These are phyloP conservation scores for Limenitis camilla DNA, from an alignment of 2,888 invertebrate species.

Conservation along the genomic window DNA sequence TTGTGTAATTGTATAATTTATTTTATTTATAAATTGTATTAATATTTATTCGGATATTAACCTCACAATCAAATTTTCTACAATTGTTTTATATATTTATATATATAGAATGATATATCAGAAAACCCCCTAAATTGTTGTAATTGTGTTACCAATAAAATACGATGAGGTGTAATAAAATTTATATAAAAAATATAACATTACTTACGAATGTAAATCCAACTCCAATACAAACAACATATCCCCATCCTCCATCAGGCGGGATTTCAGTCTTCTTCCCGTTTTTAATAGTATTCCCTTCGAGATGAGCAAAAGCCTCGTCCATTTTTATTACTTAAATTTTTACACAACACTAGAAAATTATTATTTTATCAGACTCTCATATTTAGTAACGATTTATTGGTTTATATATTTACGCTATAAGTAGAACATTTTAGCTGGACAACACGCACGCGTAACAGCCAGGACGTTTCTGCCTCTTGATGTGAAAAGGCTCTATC, in stretches of 20 bases:
- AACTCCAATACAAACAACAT: slow-evolving; percentile 82
- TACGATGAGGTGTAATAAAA: too few species aligned
- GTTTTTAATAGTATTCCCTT: slow-evolving; percentile 31
- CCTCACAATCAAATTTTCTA: too few species aligned
- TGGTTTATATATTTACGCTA: not conserved
- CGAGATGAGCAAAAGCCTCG: slow-evolving; percentile 63
- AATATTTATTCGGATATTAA: too few species aligned
- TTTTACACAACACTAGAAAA: slow-evolving; percentile 7
- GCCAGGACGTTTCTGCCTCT: slow-evolving; percentile 30
- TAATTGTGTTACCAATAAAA: too few species aligned
- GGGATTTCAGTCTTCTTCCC: slow-evolving; percentile 48
- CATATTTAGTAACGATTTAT: not conserved
- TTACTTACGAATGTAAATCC: slow-evolving; percentile 83
- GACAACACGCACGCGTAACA: slow-evolving; percentile 35
- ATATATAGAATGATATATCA: too few species aligned
- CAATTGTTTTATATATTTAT: too few species aligned
- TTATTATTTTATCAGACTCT: not conserved
- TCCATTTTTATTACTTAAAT: slow-evolving; percentile 44
- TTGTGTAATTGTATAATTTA: too few species aligned
- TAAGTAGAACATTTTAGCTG: slow-evolving; percentile 7
- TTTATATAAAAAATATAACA: not conserved
- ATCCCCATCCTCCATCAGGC: slow-evolving; percentile 89
- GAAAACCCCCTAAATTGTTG: too few species aligned
- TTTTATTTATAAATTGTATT: too few species aligned
- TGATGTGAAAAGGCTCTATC: slow-evolving; percentile 13